Percentiles rank a stretch among this genome's conserved stretches.
These are phyloP conservation scores for Caranx ignobilis DNA, from an alignment of 2,113 vertebrate species.

Conservation along the genomic window DNA sequence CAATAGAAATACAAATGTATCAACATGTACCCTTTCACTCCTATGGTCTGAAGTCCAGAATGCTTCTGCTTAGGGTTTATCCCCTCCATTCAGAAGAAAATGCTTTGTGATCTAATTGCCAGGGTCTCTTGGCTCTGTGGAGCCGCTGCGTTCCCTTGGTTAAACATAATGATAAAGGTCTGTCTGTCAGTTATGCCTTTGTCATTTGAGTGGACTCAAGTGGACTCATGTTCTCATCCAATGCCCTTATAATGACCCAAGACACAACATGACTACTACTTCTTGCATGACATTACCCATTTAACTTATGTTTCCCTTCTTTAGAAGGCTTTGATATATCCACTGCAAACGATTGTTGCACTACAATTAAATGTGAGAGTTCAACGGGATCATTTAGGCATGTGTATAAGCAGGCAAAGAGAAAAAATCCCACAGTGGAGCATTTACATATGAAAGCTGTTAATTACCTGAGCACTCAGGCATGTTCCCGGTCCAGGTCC, in stretches of 20 bases:
- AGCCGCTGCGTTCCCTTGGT: slow-evolving; percentile 59
- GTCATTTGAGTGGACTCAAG: slow-evolving; percentile 26
- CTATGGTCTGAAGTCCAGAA: slow-evolving; percentile 52
- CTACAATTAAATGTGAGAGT: neutral
- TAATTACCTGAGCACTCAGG: slow-evolving; percentile 92
- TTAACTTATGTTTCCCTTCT: neutral
- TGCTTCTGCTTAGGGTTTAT: slow-evolving; percentile 49
- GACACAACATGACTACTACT: neutral
- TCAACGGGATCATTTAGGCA: neutral
- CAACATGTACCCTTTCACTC: slow-evolving; percentile 42
- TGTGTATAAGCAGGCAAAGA: neutral
- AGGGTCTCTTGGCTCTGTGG: slow-evolving; percentile 52
- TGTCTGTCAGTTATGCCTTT: slow-evolving; percentile 42
- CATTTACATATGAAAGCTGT: neutral
- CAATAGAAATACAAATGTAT: slow-evolving; percentile 18
- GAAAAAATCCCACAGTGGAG: neutral
- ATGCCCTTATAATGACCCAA: slow-evolving; percentile 19
- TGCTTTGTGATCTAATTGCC: slow-evolving; percentile 71
- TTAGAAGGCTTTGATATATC: neutral
- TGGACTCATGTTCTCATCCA: slow-evolving; percentile 15
- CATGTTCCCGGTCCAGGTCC: slow-evolving; percentile 94
- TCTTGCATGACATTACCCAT: neutral
- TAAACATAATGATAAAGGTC: slow-evolving; percentile 49
- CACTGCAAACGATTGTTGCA: neutral
- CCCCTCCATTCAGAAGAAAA: slow-evolving; percentile 52